Evolutionary conservation across 2,113 vertebrate species (phyloP), one percentile per base, ranked within the genome.

Genomic region (Alethe diademata): DNA sequence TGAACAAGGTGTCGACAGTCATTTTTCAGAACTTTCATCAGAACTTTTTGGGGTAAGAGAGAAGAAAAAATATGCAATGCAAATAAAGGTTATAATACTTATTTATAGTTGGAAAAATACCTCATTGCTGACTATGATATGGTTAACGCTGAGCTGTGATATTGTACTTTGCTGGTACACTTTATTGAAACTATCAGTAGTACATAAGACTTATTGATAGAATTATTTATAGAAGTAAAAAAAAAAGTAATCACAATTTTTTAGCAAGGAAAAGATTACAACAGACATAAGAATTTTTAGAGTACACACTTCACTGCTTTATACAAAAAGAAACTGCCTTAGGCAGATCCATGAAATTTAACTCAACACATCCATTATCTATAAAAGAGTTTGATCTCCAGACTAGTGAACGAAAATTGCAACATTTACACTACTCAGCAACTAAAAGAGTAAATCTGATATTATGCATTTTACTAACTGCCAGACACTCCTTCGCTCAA

Each of bases 311-410:
- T 91, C 62, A 35, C 48, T 78, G 43, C 70, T 87, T 78, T 19
- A 47, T 75, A 50, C 42, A 80, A 88, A 82, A 93, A 88, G 57
- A 87, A 65, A 78, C 17, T 51, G 54, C 86, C 90, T 87, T 74
- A 93, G 88, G 93, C 76, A 92, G 54, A 70, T 83, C 73, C 47
- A 89, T 87, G 73, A 83, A 89, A 92, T 93, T 93, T 86, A 91
- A 86, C 47, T 86, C 53, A 90, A 86, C 28, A 74, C 25, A 91
- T 92, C 51, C 45, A 35, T 94, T 95, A 88, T 74, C 86, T 92
- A 25, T 31, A 71, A 76, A 82, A 92, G 62, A 76, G 47, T 87
- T 93, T 93, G 80, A 92, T 94, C 40, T 92, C 11, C 5, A 90
- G 38, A 93, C 48, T 60, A 42, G 73, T 79, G 62, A 93, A 92